Base-by-base conservation (phyloP, 2,888 invertebrate genomes). In the Rhagonycha fulva region DNA sequence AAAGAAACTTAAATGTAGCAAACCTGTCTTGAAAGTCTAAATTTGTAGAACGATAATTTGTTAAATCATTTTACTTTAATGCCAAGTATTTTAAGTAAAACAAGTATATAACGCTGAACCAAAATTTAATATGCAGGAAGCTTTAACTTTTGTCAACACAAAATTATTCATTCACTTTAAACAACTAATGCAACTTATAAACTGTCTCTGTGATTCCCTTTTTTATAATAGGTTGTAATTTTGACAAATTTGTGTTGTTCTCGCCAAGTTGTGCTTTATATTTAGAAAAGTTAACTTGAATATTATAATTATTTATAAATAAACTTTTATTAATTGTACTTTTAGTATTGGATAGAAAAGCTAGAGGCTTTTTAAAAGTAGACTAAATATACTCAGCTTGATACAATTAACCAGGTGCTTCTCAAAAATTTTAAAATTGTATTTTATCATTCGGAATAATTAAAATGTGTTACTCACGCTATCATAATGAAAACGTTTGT, bases 371-470 rank as follows among this genome's bases (percentile, higher is more conserved):
- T 47, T 47, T 47, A n/a, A 47, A 66, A 66, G 63, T 66, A 66
- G n/a, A 66, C 63, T 66, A 66, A 66, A 66, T 24, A 66, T 66
- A 66, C 63, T 47, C 47, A n/a, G 47, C 47, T 66, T 66, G 63
- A 66, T 66, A 23, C 23, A 66, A 26, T 66, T 24, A 66, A 66
- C 24, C 63, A 66, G 63, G 63, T 66, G 63, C 63, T 66, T 66
- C 63, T 66, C 24, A 66, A 66, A 66, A 9, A 26, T 23, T 66
- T 66, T 26, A 66, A 66, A 66, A 66, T 66, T 24, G 24, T 66
- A 66, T 26, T 66, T 24, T 66, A 23, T 66, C 19, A 23, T 62
- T 62, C n/a, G 24, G 23, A 66, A 66, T 66, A 66, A 47, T 47
- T 47, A 47, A 47, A 47, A 47, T 47, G n/a, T 47, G 47, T 47